These are phyloP conservation scores for Venustaconcha ellipsiformis DNA, from an alignment of 1,140 invertebrate species.

Conservation along the genomic window DNA sequence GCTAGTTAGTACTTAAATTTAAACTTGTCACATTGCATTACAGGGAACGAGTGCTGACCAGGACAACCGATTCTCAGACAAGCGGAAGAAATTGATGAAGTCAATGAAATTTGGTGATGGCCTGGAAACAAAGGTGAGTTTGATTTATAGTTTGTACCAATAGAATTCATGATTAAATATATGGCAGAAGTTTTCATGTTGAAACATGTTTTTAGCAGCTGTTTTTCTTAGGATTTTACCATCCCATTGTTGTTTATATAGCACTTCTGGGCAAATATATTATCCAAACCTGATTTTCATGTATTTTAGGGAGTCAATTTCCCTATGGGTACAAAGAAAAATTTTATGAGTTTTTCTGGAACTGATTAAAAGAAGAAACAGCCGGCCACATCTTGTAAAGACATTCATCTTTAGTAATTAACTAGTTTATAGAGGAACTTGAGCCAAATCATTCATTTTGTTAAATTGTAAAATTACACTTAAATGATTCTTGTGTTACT, in stretches of 20 bases:
- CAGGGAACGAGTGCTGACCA: constrained; percentile 98
- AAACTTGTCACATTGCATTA: constrained; percentile 18
- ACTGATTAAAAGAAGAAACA: no score
- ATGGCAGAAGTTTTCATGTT: background rate
- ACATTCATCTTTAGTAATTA: no score
- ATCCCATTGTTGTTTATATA: background rate
- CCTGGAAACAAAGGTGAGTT: constrained; percentile 84
- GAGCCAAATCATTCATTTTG: no score
- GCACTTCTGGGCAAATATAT: background rate
- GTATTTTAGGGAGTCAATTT: no score
- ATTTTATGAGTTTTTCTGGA: no score
- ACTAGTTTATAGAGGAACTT: no score
- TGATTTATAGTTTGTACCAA: background rate
- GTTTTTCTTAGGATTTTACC: background rate
- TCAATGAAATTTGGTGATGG: constrained; percentile 98
- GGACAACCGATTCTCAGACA: constrained; percentile 98
- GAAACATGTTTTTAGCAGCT: background rate
- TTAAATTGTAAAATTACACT: no score
- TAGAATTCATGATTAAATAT: background rate
- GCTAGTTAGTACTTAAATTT: no score
- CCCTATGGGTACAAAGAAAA: no score
- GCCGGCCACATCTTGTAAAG: no score
- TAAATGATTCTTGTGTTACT: no score
- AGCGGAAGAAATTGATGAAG: constrained; percentile 98
- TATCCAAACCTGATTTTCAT: background rate